phyloP scores from a whole-genome alignment of 2,888 invertebrate genomes.

The Seira musarum region DNA sequence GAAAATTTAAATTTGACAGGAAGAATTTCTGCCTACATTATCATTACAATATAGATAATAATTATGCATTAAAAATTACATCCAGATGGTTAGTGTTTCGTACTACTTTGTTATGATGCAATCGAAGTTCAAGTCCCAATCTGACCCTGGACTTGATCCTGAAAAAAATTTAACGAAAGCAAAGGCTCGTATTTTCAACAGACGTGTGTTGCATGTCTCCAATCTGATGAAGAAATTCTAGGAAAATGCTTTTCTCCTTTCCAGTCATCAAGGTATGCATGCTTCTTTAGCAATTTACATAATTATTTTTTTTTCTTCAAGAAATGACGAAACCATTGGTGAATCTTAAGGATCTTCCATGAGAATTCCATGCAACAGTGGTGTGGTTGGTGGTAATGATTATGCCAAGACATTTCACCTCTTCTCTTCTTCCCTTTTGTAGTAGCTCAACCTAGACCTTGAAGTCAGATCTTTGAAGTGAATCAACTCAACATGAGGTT shows the following conservation, averaged over 20 bases:
- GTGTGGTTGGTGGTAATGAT: too few relatives aligned
- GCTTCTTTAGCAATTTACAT: not conserved
- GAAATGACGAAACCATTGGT: not conserved
- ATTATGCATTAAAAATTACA: not conserved
- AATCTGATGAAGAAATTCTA: not conserved
- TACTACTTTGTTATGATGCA: not conserved
- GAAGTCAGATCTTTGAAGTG: not conserved
- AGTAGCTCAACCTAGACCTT: not conserved
- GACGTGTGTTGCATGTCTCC: not conserved
- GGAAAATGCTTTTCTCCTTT: not conserved
- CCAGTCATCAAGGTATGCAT: not conserved
- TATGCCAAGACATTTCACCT: too few relatives aligned
- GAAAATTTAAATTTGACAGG: constrained; percentile 47
- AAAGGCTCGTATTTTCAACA: not conserved
- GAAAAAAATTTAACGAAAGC: not conserved
- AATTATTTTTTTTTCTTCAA: not conserved
- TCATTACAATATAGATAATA: constrained; percentile 22
- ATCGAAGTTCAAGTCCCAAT: not conserved
- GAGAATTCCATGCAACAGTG: too few relatives aligned
- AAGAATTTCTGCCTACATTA: constrained; percentile 26
- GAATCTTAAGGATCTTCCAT: not conserved
- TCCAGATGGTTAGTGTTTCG: not conserved
- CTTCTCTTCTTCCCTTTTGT: not conserved
- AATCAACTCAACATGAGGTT: not conserved
- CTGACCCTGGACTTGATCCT: constrained; percentile 63